These are phyloP conservation scores for Pseudochromis fuscus DNA, from an alignment of 2,797 vertebrate species.

Conservation along the genomic window DNA sequence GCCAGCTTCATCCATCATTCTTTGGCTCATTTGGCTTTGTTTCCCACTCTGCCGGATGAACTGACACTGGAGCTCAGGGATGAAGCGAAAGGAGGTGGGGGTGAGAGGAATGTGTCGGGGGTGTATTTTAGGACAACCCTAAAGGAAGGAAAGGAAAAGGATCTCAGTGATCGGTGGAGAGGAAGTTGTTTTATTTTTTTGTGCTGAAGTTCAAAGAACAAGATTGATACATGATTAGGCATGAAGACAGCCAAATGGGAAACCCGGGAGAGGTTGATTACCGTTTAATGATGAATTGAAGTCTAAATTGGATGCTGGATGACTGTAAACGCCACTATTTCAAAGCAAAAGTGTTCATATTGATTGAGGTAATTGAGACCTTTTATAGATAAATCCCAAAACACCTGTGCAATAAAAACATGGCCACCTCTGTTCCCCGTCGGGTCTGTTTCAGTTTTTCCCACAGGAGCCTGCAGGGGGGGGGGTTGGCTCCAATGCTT, in stretches of 20 bases:
- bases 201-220: constrained; percentile 18
- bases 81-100: constrained; percentile 43
- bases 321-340: constrained; percentile 7
- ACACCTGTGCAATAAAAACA: constrained; percentile 13
- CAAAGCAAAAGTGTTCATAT: constrained; percentile 25
- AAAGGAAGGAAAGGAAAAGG: constrained; percentile 9
- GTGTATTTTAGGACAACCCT: constrained; percentile 20
- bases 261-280: constrained; percentile 22
- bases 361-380: constrained; percentile 38
- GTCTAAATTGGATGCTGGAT: constrained; percentile 23
- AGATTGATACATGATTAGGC: constrained; percentile 23
- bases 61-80: constrained; percentile 78
- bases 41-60: constrained; percentile 84
- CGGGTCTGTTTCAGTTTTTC: constrained; percentile 36
- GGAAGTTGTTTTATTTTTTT: constrained; percentile 8
- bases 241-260: constrained; percentile 21
- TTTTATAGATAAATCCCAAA: constrained; percentile 28
- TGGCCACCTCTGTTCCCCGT: constrained; percentile 20
- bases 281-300: constrained; percentile 33
- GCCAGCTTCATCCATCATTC: constrained; percentile 86
- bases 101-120: constrained; percentile 12
- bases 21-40: constrained; percentile 83
- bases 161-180: constrained; percentile 8
- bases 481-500: constrained; percentile 22
- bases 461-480: constrained; percentile 7